phyloP scores from a whole-genome alignment of 2,888 invertebrate species.

The Arenicola marina region DNA sequence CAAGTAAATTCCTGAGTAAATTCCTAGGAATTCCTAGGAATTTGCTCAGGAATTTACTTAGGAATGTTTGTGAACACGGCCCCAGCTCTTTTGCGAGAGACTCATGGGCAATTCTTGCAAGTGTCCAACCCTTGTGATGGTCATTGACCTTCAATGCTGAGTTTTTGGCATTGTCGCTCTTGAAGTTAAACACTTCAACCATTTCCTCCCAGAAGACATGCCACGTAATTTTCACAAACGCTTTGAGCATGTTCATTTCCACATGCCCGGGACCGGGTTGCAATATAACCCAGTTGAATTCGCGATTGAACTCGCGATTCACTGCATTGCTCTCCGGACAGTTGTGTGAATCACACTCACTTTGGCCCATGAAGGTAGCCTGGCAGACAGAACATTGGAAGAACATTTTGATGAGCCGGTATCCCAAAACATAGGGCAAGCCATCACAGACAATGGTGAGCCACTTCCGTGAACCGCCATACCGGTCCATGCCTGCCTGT shows the following conservation, averaged over 20 bases:
- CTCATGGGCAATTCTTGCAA: neutral
- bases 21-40: no score
- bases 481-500: neutral
- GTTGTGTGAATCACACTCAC: neutral
- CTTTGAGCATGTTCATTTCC: neutral
- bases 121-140: conserved; percentile 5
- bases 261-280: neutral
- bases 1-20: no score
- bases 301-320: neutral
- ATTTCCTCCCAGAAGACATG: neutral
- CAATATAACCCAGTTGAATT: neutral
- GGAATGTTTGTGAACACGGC: no score
- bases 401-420: neutral
- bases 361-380: neutral
- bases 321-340: neutral
- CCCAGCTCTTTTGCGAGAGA: neutral
- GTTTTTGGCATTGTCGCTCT: neutral
- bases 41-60: no score
- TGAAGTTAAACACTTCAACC: neutral
- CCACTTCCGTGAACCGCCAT: neutral
- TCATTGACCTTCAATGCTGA: neutral
- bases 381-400: neutral
- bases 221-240: neutral
- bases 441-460: neutral
- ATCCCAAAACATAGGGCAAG: neutral